Conservation (phyloP, 2,113 vertebrate species). For the Gavia stellata region DNA sequence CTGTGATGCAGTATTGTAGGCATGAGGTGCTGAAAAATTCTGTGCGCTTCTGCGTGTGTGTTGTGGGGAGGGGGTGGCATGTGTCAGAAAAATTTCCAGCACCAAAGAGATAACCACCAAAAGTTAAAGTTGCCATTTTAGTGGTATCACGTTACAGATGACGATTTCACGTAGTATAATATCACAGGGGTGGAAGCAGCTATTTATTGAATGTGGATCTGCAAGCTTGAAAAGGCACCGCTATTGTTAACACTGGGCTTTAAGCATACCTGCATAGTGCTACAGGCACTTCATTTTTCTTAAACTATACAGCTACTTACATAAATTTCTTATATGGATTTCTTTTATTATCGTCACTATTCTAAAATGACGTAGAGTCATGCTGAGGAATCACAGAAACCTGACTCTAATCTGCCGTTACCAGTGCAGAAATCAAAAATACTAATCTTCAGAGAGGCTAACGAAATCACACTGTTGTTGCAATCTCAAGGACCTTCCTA, state of each 20-base stretch:
- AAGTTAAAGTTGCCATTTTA: background rate
- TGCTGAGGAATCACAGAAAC: background rate
- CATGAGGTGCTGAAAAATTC: background rate
- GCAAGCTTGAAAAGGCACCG: background rate
- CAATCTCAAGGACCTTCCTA: background rate
- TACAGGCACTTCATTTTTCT: background rate
- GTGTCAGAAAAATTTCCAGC: background rate
- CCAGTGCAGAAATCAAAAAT: background rate
- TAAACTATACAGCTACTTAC: background rate
- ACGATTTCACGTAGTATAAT: background rate
- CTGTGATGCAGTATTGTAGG: accelerated
- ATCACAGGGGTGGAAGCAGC: background rate
- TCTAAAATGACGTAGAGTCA: background rate
- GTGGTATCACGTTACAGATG: background rate
- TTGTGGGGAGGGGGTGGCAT: accelerated
- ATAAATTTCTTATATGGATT: background rate
- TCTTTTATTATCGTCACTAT: background rate
- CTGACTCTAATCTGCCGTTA: background rate
- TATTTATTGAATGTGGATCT: background rate
- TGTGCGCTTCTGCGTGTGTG: background rate
- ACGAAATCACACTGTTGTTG: background rate
- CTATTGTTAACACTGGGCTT: background rate
- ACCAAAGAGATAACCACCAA: background rate
- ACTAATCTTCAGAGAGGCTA: background rate
- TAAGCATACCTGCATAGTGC: background rate